phyloP scores from a whole-genome alignment of 2,113 vertebrate species.

The Corythornis cristatus region DNA sequence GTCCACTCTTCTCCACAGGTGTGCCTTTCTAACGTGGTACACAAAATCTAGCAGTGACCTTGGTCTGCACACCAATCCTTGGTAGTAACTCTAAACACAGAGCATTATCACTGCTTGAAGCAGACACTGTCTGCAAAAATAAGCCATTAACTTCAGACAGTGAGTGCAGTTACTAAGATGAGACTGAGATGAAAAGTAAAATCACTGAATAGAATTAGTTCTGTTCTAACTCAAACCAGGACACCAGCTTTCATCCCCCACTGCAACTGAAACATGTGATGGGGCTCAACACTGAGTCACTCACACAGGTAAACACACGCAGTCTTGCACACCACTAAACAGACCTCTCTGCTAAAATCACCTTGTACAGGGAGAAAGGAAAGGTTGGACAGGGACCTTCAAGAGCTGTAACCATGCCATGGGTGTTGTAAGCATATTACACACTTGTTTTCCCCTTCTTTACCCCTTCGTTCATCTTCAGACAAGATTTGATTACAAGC shows the following conservation, averaged over 20 bases:
- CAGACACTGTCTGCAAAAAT: background rate
- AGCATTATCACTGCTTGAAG: too few relatives aligned
- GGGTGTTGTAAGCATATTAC: background rate
- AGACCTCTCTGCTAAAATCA: background rate
- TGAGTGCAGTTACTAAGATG: background rate
- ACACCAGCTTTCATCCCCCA: background rate
- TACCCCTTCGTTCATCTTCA: background rate
- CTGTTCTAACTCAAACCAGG: background rate
- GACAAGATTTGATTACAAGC: background rate
- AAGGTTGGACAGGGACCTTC: background rate
- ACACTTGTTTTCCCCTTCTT: background rate
- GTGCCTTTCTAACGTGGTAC: too few relatives aligned
- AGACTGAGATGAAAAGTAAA: background rate
- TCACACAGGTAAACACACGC: fast-evolving
- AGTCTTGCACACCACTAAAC: background rate
- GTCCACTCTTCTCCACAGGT: too few relatives aligned
- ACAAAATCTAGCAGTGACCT: too few relatives aligned
- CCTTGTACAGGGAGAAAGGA: fast-evolving
- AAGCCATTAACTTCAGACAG: background rate
- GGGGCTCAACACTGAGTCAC: background rate
- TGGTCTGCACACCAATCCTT: too few relatives aligned
- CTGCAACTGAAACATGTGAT: background rate
- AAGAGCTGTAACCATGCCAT: fast-evolving
- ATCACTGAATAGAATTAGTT: background rate
- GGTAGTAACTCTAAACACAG: too few relatives aligned